These are phyloP conservation scores for Antheraea assamensis DNA, from an alignment of 2,888 invertebrate genomes.

Conservation along the genomic window DNA sequence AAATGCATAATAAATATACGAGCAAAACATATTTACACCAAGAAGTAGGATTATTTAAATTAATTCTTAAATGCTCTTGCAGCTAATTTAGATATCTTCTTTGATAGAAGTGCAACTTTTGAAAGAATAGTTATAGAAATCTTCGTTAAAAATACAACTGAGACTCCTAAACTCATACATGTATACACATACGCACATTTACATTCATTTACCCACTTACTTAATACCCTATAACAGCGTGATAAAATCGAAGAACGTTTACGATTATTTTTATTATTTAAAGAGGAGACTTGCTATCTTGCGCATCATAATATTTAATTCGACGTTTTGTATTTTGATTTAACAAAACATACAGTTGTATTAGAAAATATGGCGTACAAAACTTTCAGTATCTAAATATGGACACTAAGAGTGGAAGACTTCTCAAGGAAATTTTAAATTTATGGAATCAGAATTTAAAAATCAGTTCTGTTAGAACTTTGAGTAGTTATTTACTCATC, in stretches of 20 bases:
- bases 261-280: constrained; percentile 7
- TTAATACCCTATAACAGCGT: neutral
- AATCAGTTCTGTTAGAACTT: neutral
- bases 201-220: neutral
- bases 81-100: too few relatives aligned
- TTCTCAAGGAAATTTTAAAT: neutral
- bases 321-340: neutral
- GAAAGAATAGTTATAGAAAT: too few relatives aligned
- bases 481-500: too few relatives aligned
- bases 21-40: neutral
- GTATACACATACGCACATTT: too few relatives aligned
- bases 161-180: too few relatives aligned
- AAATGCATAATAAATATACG: neutral
- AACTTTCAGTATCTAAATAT: neutral
- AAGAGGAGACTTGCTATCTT: neutral
- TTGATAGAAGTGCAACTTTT: too few relatives aligned
- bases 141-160: too few relatives aligned
- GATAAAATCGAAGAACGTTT: neutral
- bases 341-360: neutral
- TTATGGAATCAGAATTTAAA: neutral
- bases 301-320: neutral
- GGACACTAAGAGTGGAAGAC: neutral
- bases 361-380: neutral
- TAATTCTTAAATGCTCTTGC: too few relatives aligned
- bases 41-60: too few relatives aligned